phyloP scores from a whole-genome alignment of 2,888 invertebrate genomes.

The Cataglyphis livida region DNA sequence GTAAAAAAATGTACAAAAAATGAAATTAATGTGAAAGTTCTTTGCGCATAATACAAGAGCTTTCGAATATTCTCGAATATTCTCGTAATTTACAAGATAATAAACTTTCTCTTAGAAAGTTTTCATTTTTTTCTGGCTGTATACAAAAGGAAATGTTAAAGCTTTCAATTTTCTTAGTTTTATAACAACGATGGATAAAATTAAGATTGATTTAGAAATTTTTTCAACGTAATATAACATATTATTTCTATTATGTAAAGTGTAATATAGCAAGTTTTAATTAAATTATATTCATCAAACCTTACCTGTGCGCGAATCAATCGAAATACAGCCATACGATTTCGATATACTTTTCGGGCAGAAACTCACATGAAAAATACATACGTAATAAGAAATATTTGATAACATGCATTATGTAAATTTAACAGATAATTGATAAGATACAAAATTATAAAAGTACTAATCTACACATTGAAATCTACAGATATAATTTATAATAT shows the following conservation, averaged over 20 bases:
- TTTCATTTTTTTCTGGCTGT: not conserved
- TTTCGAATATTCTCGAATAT: not conserved
- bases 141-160: not conserved
- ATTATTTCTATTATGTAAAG: not conserved
- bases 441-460: not conserved
- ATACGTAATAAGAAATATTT: not conserved
- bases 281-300: not conserved
- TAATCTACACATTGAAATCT: slow-evolving; percentile 3
- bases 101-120: not conserved
- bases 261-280: not conserved
- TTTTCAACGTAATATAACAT: not conserved
- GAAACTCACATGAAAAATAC: not conserved
- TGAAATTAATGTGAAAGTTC: slow-evolving; percentile 19
- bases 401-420: slow-evolving; percentile 6
- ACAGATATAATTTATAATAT: not conserved
- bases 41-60: not conserved
- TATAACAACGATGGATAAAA: not conserved
- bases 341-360: not conserved
- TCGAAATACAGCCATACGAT: not conserved
- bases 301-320: not conserved
- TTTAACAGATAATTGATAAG: not conserved
- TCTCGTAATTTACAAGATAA: slow-evolving; percentile 28
- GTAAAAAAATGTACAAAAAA: slow-evolving; percentile 4
- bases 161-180: slow-evolving; percentile 15
- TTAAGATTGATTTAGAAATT: not conserved